Conservation (phyloP, 2,113 vertebrate genomes). For the Phoenicopterus ruber region DNA sequence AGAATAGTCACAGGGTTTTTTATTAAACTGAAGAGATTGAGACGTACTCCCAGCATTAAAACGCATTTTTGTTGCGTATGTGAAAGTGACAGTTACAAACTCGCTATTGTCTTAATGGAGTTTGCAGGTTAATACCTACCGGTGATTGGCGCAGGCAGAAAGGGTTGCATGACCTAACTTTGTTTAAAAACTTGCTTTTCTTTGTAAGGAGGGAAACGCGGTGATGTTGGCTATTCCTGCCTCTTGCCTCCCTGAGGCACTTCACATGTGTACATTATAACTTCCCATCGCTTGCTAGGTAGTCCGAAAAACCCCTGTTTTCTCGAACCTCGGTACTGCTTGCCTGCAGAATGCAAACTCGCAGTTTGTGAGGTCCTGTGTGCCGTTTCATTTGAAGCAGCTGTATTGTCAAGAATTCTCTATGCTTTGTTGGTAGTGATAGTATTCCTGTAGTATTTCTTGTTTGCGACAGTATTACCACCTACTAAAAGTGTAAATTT, state of each 20-base stretch:
- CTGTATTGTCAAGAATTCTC: neutral
- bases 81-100: neutral
- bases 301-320: neutral
- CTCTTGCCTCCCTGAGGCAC: neutral
- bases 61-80: rapidly evolving
- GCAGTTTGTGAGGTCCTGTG: neutral
- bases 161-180: neutral
- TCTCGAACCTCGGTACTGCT: neutral
- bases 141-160: neutral
- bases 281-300: neutral
- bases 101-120: neutral
- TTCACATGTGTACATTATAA: neutral
- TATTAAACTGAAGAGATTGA: neutral
- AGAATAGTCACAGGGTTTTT: neutral
- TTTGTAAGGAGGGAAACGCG: neutral
- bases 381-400: neutral
- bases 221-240: neutral
- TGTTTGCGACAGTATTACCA: neutral
- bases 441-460: neutral
- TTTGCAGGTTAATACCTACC: neutral
- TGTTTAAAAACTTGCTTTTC: slow-evolving; percentile 6
- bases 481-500: neutral
- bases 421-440: neutral
- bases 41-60: neutral
- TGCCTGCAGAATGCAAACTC: neutral